A percentile compares a stretch with the other conserved stretches of the same genome.
Conservation (phyloP, 2,113 vertebrate species). For the Macquaria ambigua region DNA sequence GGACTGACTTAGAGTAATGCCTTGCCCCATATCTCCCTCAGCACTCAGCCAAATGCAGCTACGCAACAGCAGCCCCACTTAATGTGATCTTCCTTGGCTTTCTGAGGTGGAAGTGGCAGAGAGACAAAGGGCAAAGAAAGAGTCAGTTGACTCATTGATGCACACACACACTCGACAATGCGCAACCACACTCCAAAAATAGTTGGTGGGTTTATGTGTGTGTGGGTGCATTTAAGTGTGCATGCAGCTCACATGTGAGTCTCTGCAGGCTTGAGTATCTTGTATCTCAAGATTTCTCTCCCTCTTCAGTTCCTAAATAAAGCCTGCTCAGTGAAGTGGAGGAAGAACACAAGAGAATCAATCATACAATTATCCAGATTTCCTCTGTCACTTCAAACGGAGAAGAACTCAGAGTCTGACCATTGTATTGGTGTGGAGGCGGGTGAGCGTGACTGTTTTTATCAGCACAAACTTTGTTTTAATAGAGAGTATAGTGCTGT, state of each 20-base stretch:
- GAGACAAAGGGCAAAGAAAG: conserved; percentile 75
- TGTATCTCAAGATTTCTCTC: conserved; percentile 70
- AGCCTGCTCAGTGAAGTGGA: conserved; percentile 77
- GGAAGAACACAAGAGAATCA: conserved; percentile 80
- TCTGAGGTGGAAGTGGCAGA: conserved; percentile 78
- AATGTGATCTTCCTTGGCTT: conserved; percentile 83
- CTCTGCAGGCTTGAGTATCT: conserved; percentile 66
- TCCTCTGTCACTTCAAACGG: conserved; percentile 77
- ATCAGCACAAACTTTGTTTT: conserved; percentile 71
- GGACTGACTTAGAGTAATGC: conserved; percentile 83
- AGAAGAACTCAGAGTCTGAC: conserved; percentile 61
- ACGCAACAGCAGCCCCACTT: conserved; percentile 80
- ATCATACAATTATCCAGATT: conserved; percentile 84
- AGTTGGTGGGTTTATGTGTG: conserved; percentile 60
- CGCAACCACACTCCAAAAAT: conserved; percentile 67
- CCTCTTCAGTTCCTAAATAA: conserved; percentile 74
- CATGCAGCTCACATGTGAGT: conserved; percentile 55
- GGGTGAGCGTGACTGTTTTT: conserved; percentile 62
- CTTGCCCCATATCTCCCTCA: conserved; percentile 81
- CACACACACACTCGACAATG: conserved; percentile 62
- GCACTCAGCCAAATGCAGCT: conserved; percentile 82
- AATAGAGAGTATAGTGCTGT: conserved; percentile 58
- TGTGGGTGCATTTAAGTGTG: conserved; percentile 61
- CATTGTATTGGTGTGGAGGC: conserved; percentile 55
- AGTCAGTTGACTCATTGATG: conserved; percentile 76